phyloP scores from a whole-genome alignment of 2,113 vertebrate species.

The Siniperca knerii region DNA sequence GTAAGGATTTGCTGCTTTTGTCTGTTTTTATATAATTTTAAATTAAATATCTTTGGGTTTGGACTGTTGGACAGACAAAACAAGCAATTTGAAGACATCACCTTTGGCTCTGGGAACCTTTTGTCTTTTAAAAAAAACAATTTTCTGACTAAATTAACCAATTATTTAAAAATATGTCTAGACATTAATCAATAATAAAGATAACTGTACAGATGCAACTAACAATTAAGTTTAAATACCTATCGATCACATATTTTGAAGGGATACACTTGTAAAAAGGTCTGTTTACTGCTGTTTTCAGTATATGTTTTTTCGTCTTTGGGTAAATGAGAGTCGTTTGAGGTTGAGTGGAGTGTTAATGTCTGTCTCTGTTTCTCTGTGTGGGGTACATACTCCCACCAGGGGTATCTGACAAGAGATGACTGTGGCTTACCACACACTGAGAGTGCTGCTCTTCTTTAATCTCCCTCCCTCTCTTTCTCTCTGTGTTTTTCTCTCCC shows the following conservation, averaged over 20 bases:
- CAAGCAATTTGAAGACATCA: background rate
- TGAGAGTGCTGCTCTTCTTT: constrained; percentile 75
- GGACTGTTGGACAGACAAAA: background rate
- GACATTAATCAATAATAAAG: background rate
- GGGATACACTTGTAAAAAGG: background rate
- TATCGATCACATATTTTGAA: constrained; percentile 2
- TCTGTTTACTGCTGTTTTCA: constrained; percentile 39
- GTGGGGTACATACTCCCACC: constrained; percentile 69
- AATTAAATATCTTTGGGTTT: background rate
- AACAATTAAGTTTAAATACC: background rate
- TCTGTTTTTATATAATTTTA: background rate
- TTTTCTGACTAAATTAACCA: background rate
- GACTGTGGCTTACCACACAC: constrained; percentile 78
- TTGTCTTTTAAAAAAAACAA: background rate
- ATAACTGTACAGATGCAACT: background rate
- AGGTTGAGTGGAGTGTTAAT: constrained; percentile 69
- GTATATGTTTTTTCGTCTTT: constrained; percentile 18
- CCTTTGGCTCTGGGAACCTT: background rate
- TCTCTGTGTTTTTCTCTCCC: constrained; percentile 58
- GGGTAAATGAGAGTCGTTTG: constrained; percentile 56
- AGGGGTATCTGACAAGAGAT: constrained; percentile 76
- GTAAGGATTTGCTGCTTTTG: background rate
- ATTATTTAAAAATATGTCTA: background rate
- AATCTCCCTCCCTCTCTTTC: constrained; percentile 69
- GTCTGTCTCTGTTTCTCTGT: constrained; percentile 77